Base-by-base conservation (phyloP, 2,888 invertebrate genomes). In the Rosalia funebris region DNA sequence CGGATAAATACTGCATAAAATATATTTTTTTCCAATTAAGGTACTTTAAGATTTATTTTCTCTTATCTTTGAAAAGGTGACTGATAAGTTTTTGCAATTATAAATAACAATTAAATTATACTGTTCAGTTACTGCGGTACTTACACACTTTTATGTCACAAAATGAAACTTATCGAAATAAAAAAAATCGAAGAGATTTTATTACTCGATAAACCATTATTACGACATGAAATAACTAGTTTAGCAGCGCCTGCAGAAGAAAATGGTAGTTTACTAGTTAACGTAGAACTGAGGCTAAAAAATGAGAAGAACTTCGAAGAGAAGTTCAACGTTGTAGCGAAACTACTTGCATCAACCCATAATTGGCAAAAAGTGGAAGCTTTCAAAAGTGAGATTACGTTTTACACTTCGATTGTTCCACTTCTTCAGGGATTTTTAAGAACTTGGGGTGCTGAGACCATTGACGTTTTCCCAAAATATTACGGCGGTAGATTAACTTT, bases 181-280 rank as follows among this genome's bases (percentile, higher is more conserved):
- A 53, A 42, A 17, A 41, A 53, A 31, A 53, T 53, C 15, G 53
- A 53, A 34, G 53, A 53, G 11, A 32, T 53, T 17, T 14, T 53
- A 12, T 17, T 32, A n/a, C 5, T 53, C 1, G 53, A 42, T 4
- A 41, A 53, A 9, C 53, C 53, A 11, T 10, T 53, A 5, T 17
- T 53, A 32, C n/a, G 17, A 14, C 46, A 46, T 15, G 44, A 61
- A 45, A 37, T 65, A 3, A 39, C 41, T n/a, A 25, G 50, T 17
- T 44, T 65, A 16, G 60, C 60, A 4, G 50, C 62, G 9, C 65
- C 67, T 1, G 61, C 62, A 7, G 68, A 65, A 54, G 63, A 68
- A 37, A 58, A 54, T 50, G 46, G 57, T 1, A 68, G 66, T 54
- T 48, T 64, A 25, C 52, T 68, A 25, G 39, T 68, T 4, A 46